Conservation (phyloP, 2,113 vertebrate genomes). For the Mobula birostris region DNA sequence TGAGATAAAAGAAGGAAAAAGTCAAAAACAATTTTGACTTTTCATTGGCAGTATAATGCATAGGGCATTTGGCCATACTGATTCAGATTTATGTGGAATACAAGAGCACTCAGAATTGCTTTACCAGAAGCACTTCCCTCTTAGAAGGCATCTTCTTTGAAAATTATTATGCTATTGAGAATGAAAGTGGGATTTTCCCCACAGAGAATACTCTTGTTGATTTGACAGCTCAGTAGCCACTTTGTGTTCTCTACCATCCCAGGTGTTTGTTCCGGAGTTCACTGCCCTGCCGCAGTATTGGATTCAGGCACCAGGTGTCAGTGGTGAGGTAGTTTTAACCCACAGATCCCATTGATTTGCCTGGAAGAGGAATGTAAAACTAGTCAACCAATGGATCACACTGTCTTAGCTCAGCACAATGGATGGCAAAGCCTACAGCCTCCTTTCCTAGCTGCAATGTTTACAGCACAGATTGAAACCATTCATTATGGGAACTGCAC, state of each 20-base stretch:
- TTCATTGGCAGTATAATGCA: neutral
- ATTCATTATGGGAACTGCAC: neutral
- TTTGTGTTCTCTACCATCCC: neutral
- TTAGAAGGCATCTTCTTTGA: neutral
- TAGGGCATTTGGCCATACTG: neutral
- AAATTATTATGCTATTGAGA: neutral
- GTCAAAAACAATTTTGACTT: neutral
- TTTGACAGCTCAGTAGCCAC: neutral
- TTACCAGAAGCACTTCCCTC: neutral
- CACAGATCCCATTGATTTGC: neutral
- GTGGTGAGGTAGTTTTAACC: neutral
- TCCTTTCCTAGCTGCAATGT: neutral
- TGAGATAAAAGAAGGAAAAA: no score
- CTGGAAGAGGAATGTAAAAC: no score
- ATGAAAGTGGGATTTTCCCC: neutral
- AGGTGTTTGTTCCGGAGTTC: neutral
- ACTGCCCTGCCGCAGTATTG: neutral
- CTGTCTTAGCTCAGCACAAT: neutral
- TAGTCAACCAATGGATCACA: neutral
- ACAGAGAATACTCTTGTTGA: neutral
- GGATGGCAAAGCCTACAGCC: neutral
- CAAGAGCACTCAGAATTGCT: neutral
- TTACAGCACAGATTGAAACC: neutral
- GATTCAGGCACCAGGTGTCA: constrained; percentile 8
- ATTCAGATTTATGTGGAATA: neutral